phyloP scores from a whole-genome alignment of 2,888 invertebrate species.

The Cordilura impudica region DNA sequence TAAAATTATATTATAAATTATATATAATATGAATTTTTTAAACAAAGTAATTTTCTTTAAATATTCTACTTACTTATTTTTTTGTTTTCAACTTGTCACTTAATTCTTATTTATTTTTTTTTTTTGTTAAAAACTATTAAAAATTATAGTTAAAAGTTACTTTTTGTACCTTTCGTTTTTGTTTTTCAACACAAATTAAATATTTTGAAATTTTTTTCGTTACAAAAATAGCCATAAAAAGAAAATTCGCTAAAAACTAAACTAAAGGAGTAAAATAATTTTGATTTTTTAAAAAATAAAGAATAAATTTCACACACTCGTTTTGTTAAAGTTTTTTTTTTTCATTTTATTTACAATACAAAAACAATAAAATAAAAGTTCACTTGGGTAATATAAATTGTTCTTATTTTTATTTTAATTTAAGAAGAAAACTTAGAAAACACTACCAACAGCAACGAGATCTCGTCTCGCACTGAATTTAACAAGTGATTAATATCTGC shows the following conservation, averaged over 20 bases:
- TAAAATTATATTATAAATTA: too few species aligned
- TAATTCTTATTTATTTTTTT: too few species aligned
- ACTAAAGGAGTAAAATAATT: not conserved
- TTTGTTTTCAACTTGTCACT: not conserved
- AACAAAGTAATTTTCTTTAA: not conserved
- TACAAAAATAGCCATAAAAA: conserved; percentile 53
- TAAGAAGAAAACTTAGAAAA: conserved; percentile 62
- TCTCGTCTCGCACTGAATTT: conserved; percentile 78
- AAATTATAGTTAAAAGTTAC: conserved; percentile 13
- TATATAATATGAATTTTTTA: too few species aligned
- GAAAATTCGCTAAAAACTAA: conserved; percentile 33
- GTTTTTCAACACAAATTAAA: conserved; percentile 13
- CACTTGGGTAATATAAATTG: conserved; percentile 9
- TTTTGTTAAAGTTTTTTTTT: not conserved
- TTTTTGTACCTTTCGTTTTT: not conserved
- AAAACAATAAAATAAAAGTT: conserved; percentile 26
- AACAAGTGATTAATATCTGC: conserved; percentile 57
- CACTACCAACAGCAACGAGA: conserved; percentile 79
- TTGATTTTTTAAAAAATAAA: not conserved
- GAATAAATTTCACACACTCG: conserved; percentile 4
- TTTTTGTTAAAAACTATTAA: not conserved
- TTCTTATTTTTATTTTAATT: conserved; percentile 30
- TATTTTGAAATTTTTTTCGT: conserved; percentile 33
- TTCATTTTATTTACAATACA: not conserved
- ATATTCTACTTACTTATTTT: conserved; percentile 41